Evolutionary conservation across 2,888 invertebrate genomes (phyloP).

Genomic region (Nomada flava): DNA sequence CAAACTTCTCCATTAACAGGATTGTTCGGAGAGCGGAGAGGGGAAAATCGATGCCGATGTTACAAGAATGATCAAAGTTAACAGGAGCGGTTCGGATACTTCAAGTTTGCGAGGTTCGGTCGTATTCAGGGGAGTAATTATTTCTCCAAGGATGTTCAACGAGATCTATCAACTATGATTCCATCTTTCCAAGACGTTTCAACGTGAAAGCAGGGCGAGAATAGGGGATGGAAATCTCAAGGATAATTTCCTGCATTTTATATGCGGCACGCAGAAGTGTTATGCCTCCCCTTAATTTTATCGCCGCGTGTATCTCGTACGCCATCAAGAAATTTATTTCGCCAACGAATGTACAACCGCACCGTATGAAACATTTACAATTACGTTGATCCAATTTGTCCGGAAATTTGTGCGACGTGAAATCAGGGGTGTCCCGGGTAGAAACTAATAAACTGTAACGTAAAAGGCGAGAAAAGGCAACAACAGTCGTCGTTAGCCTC

Average conservation of each 20-base stretch:
- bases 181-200: neutral
- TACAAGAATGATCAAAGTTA: too few species aligned
- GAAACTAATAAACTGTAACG: too few species aligned
- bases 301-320: neutral
- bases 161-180: constrained; percentile 8
- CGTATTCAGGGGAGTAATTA: neutral
- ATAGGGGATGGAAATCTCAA: neutral
- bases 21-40: too few species aligned
- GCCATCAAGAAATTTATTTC: neutral
- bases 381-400: too few species aligned
- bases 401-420: too few species aligned
- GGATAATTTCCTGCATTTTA: constrained; percentile 13
- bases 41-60: too few species aligned
- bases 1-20: too few species aligned
- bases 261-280: neutral
- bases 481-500: constrained; percentile 24
- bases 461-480: neutral
- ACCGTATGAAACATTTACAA: too few species aligned
- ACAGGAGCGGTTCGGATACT: too few species aligned
- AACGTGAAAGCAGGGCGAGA: neutral
- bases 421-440: too few species aligned
- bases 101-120: neutral
- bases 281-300: neutral
- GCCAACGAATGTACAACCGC: neutral
- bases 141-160: neutral